Base-by-base conservation (phyloP, 2,797 vertebrate genomes). In the Pantherophis alleghaniensis region DNA sequence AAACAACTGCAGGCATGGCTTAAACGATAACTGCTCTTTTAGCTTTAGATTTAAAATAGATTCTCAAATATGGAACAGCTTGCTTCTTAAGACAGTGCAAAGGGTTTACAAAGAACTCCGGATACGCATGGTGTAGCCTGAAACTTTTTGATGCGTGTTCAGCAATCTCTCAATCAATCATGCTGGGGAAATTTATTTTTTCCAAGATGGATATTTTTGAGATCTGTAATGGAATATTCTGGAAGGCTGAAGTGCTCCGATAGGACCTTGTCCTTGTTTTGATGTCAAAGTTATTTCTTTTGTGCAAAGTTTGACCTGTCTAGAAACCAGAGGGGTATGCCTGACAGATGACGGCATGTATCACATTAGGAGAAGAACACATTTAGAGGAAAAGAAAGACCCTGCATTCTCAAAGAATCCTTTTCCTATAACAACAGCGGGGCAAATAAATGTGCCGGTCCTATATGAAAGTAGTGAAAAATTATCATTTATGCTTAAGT, bases 1-100 rank as follows among this genome's bases (percentile, higher is more conserved):
- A 92, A 94, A 90, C 87, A 93, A 86, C 20, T 74, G 47, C 66
- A 53, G 93, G 93, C 92, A 93, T 90, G 87, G 93, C 92, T 26
- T 90, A 90, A 86, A 94, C 22, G 57, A 69, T 37, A 87, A 63
- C 1, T 28, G 56, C 32, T 86, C 57, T 6, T 92, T 90, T n/a
- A 86, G 24, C n/a, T 87, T 89, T 60, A 59, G 13, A 53, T 53
- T 60, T 51, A 16, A 51, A 88, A 83, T 60, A 89, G 42, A n/a
- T 79, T 24, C 26, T 24, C 18, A 59, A 89, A 32, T 83, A 47
- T 60, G 83, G 74, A 87, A 92, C 55, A 59, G 13, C 26, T 89
- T 60, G 56, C 42, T 42, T 90, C 28, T 89, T 86, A 79, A 66
- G 83, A 89, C 69, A 5, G 28, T 6, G 4, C 51, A 56, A 60